Percentiles rank a stretch among this genome's conserved stretches.
Evolutionary conservation across 35 echinoderm and acorn worm genomes (phyloP).

Genomic region (Ophioderma brevispina): DNA sequence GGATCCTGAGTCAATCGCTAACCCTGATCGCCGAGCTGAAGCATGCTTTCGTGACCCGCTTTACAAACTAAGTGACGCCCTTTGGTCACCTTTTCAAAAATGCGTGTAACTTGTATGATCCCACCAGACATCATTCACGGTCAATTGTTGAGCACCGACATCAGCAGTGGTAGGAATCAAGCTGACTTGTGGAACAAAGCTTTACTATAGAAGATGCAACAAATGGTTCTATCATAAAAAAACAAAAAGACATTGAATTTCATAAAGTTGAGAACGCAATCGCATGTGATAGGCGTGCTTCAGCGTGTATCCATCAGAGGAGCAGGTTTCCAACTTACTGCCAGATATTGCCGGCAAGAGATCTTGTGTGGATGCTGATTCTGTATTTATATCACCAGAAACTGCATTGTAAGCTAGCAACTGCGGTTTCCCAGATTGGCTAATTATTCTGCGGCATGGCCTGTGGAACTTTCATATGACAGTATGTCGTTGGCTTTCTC

Average conservation of each 20-base stretch:
- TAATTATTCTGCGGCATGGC: not conserved
- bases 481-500: not conserved
- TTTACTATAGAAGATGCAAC: slow-evolving; percentile 20
- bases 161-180: not conserved
- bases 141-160: too few species aligned
- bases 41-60: slow-evolving; percentile 31
- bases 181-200: slow-evolving; percentile 11
- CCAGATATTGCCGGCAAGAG: not conserved
- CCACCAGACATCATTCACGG: not conserved
- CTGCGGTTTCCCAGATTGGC: not conserved
- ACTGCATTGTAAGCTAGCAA: slow-evolving; percentile 5
- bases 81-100: not conserved
- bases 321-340: not conserved
- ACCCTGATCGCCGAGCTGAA: slow-evolving; percentile 34
- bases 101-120: not conserved
- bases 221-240: slow-evolving; percentile 26
- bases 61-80: slow-evolving; percentile 20
- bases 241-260: too few species aligned
- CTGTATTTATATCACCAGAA: slow-evolving; percentile 15
- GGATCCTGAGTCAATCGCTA: slow-evolving; percentile 31
- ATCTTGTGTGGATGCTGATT: slow-evolving; percentile 10
- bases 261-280: not conserved
- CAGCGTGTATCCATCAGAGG: not conserved
- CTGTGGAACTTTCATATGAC: not conserved
- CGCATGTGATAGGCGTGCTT: not conserved